These are phyloP conservation scores for Thelaira solivaga DNA, from an alignment of 2,888 invertebrate genomes.

Conservation along the genomic window DNA sequence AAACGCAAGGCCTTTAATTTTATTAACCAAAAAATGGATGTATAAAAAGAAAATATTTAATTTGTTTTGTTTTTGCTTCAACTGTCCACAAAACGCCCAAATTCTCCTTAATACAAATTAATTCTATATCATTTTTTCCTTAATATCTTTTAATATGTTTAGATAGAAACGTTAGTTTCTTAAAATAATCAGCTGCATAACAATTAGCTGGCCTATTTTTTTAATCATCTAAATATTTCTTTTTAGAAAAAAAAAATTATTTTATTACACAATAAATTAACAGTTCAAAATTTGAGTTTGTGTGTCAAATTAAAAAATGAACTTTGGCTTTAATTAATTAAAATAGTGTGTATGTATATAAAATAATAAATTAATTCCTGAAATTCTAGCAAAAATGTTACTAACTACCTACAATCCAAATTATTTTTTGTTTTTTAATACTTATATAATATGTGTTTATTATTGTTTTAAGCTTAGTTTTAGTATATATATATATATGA, in stretches of 20 bases:
- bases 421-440: conserved; percentile 14
- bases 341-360: conserved; percentile 28
- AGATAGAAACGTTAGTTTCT: conserved; percentile 13
- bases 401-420: background rate
- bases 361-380: background rate
- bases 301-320: background rate
- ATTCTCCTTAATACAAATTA: conserved; percentile 15
- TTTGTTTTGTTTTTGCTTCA: conserved; percentile 52
- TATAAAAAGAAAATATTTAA: background rate
- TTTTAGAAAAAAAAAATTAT: background rate
- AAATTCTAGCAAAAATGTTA: background rate
- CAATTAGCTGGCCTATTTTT: background rate
- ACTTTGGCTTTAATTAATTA: conserved; percentile 6
- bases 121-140: conserved; percentile 12
- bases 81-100: conserved; percentile 23
- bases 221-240: too few relatives aligned
- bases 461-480: conserved; percentile 49
- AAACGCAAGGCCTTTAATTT: conserved; percentile 81
- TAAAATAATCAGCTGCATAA: conserved; percentile 3
- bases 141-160: background rate
- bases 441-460: conserved; percentile 39
- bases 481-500: conserved; percentile 51
- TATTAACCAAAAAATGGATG: background rate
- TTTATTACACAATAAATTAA: conserved; percentile 4
- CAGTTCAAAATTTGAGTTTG: background rate